Conservation (phyloP, 2,888 invertebrate species). For the Conistra vaccinii region DNA sequence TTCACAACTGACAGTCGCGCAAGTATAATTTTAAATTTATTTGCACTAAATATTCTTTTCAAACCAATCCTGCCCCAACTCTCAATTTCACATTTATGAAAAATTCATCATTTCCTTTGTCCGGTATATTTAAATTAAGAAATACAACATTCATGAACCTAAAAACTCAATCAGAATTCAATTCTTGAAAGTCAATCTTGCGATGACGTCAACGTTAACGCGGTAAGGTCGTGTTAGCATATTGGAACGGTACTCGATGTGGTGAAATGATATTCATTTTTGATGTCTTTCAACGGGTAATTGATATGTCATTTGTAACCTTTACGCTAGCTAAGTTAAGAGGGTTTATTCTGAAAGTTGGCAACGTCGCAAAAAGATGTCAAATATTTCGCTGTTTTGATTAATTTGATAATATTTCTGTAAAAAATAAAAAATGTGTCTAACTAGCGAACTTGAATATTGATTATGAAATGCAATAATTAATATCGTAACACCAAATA, state of each 20-base stretch:
- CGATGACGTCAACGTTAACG: constrained; percentile 25
- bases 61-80: neutral
- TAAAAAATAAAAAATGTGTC: no score
- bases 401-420: no score
- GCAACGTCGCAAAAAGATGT: no score
- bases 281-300: constrained; percentile 8
- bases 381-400: no score
- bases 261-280: constrained; percentile 9
- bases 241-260: constrained; percentile 12
- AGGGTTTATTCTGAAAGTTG: no score
- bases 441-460: no score
- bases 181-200: constrained; percentile 24
- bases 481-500: no score
- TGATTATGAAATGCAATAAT: no score
- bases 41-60: neutral
- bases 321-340: neutral
- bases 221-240: constrained; percentile 22
- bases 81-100: neutral
- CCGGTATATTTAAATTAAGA: constrained; percentile 10
- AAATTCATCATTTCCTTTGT: neutral
- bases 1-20: neutral
- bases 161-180: constrained; percentile 41
- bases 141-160: constrained; percentile 35
- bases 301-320: neutral
- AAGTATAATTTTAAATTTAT: neutral